A percentile compares a stretch with the other conserved stretches of the same genome.
Evolutionary conservation across 2,888 invertebrate genomes (phyloP).

Genomic region (Stenichneumon culpator): DNA sequence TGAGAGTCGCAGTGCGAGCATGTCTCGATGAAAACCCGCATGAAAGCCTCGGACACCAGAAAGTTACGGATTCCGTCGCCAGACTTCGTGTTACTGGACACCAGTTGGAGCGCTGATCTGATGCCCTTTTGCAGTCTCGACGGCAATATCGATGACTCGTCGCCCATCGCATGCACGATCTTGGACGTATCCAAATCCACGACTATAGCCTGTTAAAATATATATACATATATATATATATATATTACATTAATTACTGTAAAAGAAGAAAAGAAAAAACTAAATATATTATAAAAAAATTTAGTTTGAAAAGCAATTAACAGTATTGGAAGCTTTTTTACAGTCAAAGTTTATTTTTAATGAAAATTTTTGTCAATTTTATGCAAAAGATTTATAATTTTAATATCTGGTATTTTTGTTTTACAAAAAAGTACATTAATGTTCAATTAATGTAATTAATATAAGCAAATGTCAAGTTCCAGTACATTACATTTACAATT

Average conservation of each 20-base stretch:
- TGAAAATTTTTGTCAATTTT: too few species aligned
- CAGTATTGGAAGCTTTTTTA: too few species aligned
- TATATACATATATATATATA: neutral
- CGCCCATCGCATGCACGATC: conserved; percentile 90
- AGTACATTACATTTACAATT: too few species aligned
- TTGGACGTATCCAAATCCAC: conserved; percentile 90
- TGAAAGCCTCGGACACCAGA: conserved; percentile 92
- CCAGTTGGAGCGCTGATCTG: conserved; percentile 87
- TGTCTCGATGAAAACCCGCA: conserved; percentile 91
- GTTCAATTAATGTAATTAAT: too few species aligned
- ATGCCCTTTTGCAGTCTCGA: conserved; percentile 90
- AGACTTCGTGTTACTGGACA: conserved; percentile 83
- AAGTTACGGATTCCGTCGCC: conserved; percentile 89
- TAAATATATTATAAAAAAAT: neutral
- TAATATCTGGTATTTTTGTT: too few species aligned
- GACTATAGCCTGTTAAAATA: conserved; percentile 88
- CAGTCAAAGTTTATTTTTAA: too few species aligned
- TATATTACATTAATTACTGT: neutral
- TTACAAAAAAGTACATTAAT: too few species aligned
- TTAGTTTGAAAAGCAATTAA: too few species aligned
- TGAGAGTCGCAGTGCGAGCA: conserved; percentile 71
- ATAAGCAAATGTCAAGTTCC: too few species aligned
- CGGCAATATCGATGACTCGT: conserved; percentile 92
- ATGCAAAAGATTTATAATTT: too few species aligned
- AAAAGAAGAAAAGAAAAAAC: neutral